phyloP scores from a whole-genome alignment of 2,113 vertebrate genomes.

The Odontesthes bonariensis region DNA sequence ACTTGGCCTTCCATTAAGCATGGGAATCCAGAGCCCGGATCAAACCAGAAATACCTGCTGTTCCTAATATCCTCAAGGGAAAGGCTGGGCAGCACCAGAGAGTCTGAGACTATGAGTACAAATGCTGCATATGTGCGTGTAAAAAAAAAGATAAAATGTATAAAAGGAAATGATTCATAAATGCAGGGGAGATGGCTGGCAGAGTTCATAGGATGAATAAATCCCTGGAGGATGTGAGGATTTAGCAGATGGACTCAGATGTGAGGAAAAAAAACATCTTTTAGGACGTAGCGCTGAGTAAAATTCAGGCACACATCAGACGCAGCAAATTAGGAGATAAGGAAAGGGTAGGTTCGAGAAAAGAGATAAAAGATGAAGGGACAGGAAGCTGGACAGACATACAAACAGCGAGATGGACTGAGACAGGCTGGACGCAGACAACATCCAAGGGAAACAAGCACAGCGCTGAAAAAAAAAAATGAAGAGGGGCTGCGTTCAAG shows the following conservation, averaged over 20 bases:
- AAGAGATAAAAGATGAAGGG: conserved; percentile 53
- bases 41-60: conserved; percentile 62
- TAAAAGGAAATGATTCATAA: conserved; percentile 81
- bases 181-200: conserved; percentile 73
- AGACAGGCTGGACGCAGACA: conserved; percentile 40
- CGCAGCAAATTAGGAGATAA: conserved; percentile 50
- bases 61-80: conserved; percentile 52
- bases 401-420: conserved; percentile 42
- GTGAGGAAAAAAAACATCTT: conserved; percentile 73
- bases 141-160: conserved; percentile 30
- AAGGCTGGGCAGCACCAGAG: conserved; percentile 33
- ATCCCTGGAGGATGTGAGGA: conserved; percentile 79
- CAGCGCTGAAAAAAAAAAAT: conserved; percentile 42
- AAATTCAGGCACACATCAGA: conserved; percentile 60
- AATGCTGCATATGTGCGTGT: conserved; percentile 42
- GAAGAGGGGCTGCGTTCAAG: conserved; percentile 20
- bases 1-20: conserved; percentile 32
- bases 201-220: conserved; percentile 74
- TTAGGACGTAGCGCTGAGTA: conserved; percentile 58
- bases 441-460: conserved; percentile 56
- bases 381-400: conserved; percentile 64
- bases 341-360: conserved; percentile 41
- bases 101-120: conserved; percentile 28
- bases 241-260: conserved; percentile 75
- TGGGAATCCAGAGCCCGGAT: conserved; percentile 21